Conservation (phyloP, 2,888 invertebrate species). For the Sepioteuthis lessoniana region DNA sequence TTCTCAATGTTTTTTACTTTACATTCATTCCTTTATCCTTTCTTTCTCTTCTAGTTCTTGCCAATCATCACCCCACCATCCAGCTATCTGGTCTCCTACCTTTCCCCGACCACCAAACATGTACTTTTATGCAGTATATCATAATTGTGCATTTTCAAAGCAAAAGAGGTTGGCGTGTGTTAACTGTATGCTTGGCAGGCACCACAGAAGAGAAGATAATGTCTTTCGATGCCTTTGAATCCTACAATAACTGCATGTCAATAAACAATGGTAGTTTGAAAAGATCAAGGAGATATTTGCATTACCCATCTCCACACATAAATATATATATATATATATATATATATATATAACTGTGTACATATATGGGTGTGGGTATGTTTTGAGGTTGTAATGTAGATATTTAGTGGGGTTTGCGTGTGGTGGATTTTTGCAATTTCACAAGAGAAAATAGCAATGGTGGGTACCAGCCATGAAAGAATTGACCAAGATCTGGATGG, state of each 20-base stretch:
- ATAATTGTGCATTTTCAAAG: conserved; percentile 33
- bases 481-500: conserved; percentile 4
- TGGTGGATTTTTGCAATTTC: conserved; percentile 5
- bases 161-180: no score
- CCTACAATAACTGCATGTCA: conserved; percentile 33
- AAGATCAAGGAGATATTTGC: conserved; percentile 15
- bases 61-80: background rate
- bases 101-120: background rate
- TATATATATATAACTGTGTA: no score
- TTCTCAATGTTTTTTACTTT: background rate
- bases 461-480: background rate
- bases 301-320: background rate
- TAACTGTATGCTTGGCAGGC: conserved; percentile 7
- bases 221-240: conserved; percentile 33
- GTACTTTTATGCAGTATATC: background rate
- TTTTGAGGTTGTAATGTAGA: background rate
- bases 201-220: background rate
- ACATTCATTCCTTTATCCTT: background rate
- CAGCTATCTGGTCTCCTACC: background rate
- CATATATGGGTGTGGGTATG: background rate
- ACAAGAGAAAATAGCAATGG: background rate
- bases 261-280: conserved; percentile 11
- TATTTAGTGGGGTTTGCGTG: background rate
- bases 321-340: no score
- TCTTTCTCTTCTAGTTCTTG: background rate